These are phyloP conservation scores for Craseonycteris thonglongyai DNA, from an alignment of 2,113 vertebrate species.

Conservation along the genomic window DNA sequence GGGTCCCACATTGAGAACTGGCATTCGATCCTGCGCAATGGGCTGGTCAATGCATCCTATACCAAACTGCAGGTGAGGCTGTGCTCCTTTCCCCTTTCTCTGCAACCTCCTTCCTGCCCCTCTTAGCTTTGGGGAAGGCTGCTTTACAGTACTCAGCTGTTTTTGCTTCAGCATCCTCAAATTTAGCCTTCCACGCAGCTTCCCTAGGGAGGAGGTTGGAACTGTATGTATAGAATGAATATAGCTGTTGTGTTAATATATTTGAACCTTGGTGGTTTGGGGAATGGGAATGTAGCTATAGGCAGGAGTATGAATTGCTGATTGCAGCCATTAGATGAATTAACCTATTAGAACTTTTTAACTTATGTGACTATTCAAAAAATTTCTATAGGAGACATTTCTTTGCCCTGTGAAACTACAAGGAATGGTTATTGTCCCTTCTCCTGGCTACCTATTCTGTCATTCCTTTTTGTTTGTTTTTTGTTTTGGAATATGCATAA, in stretches of 20 bases:
- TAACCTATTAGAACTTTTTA: slow-evolving; percentile 11
- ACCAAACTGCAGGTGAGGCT: slow-evolving; percentile 97
- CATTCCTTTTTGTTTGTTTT: not conserved
- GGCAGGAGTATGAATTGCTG: not conserved
- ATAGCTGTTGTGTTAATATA: not conserved
- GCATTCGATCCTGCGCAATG: slow-evolving; percentile 99
- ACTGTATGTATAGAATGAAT: not conserved
- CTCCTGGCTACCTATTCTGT: not conserved
- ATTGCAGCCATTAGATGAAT: not conserved
- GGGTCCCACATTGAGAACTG: slow-evolving; percentile 99
- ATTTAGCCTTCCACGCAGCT: not conserved
- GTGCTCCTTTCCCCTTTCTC: not conserved
- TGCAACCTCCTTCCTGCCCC: not conserved
- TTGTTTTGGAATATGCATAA: not conserved
- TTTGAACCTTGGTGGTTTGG: not conserved
- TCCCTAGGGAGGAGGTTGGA: slow-evolving; percentile 22
- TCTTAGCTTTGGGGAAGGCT: not conserved
- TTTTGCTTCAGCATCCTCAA: not conserved
- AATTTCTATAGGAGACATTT: not conserved
- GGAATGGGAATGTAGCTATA: not conserved
- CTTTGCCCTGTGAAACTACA: not conserved
- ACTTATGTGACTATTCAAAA: not conserved
- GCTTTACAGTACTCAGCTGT: not conserved
- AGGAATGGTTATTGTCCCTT: not conserved
- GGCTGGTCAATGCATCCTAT: slow-evolving; percentile 99